Percentiles rank a stretch among this genome's conserved stretches.
phyloP scores from a whole-genome alignment of 1,140 invertebrate genomes.

The Plectrocnemia conspersa region DNA sequence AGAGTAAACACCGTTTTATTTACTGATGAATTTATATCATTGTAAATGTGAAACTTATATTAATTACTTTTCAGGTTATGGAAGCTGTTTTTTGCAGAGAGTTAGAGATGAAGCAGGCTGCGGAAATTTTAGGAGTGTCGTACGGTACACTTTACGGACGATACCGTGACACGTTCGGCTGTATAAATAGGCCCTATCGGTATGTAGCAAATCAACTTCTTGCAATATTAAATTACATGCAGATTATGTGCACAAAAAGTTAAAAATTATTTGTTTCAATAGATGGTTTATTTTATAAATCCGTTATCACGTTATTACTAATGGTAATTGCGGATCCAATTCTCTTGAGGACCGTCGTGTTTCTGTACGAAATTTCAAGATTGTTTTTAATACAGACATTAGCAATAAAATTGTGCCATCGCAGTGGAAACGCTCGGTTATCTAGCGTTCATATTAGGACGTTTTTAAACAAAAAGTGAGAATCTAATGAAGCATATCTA shows the following conservation, averaged over 20 bases:
- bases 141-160: constrained; percentile 84
- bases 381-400: too few relatives aligned
- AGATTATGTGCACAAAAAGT: not conserved
- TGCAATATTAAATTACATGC: not conserved
- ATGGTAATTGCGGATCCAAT: too few relatives aligned
- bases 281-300: not conserved
- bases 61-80: constrained; percentile 59
- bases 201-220: constrained; percentile 39
- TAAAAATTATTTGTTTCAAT: not conserved
- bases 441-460: too few relatives aligned
- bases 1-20: constrained; percentile 37
- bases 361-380: too few relatives aligned
- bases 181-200: constrained; percentile 76
- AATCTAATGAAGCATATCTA: too few relatives aligned
- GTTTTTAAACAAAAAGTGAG: too few relatives aligned
- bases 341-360: too few relatives aligned
- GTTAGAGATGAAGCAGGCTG: constrained; percentile 90
- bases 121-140: constrained; percentile 79
- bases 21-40: too few relatives aligned
- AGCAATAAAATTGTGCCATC: too few relatives aligned
- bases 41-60: too few relatives aligned
- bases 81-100: constrained; percentile 85
- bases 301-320: not conserved
- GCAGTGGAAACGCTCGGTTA: too few relatives aligned
- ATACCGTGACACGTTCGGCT: constrained; percentile 83